Evolutionary conservation across 2,113 vertebrate genomes (phyloP).

Genomic region (Alosa alosa): DNA sequence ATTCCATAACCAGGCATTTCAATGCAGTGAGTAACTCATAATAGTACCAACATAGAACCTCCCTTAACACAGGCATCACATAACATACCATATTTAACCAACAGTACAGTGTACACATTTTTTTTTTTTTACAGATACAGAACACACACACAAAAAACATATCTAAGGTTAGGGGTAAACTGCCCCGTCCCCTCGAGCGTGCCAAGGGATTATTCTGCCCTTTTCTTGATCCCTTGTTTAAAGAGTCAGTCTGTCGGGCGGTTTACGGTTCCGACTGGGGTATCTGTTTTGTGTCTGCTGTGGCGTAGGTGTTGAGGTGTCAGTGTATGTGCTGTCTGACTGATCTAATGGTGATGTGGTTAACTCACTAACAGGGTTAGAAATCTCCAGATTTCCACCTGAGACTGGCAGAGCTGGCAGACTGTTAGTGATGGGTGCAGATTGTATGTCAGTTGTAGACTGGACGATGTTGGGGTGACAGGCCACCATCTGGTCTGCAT

Average conservation of each 20-base stretch:
- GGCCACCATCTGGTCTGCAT: no score
- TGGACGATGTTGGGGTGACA: no score
- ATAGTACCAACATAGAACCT: not conserved
- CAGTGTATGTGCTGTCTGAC: not conserved
- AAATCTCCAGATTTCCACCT: not conserved
- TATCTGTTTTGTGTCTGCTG: not conserved
- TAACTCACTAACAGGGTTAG: not conserved
- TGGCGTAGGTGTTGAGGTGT: not conserved
- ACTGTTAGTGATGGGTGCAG: not conserved
- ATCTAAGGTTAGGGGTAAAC: constrained; percentile 13
- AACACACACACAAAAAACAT: no score
- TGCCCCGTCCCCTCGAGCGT: constrained; percentile 16
- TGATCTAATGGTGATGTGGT: not conserved
- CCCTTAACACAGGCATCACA: not conserved
- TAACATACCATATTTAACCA: not conserved
- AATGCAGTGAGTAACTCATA: not conserved
- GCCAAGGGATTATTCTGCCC: constrained; percentile 25
- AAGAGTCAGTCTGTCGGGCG: constrained; percentile 15
- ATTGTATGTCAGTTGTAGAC: not conserved
- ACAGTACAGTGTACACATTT: no score
- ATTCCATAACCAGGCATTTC: not conserved
- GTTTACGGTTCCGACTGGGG: not conserved
- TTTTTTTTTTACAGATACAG: no score
- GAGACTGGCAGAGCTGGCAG: no score
- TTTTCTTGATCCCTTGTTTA: not conserved